phyloP scores from a whole-genome alignment of 2,797 vertebrate species.

The Phalanger gymnotis region DNA sequence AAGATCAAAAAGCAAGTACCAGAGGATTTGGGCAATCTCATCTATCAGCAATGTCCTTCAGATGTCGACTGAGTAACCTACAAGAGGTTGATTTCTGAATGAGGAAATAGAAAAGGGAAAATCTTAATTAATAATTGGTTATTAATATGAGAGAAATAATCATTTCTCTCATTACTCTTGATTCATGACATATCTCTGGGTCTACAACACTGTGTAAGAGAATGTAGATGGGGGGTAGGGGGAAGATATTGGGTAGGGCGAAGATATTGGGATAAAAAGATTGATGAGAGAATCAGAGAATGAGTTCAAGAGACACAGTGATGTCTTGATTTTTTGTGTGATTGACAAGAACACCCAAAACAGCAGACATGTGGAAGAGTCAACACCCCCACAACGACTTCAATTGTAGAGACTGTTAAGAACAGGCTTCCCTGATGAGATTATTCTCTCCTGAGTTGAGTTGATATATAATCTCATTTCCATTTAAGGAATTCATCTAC shows the following conservation, averaged over 20 bases:
- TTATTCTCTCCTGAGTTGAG: not conserved
- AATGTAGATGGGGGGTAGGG: not conserved
- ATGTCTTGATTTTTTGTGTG: not conserved
- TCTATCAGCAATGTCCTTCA: not conserved
- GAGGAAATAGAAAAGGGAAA: not conserved
- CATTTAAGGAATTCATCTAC: not conserved
- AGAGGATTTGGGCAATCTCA: not conserved
- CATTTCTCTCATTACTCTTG: not conserved
- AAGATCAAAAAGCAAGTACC: not conserved
- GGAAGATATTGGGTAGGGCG: not conserved
- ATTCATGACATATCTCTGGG: not conserved
- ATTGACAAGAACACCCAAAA: not conserved
- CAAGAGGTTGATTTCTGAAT: not conserved
- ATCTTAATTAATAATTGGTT: not conserved
- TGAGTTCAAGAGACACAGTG: not conserved
- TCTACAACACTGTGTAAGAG: not conserved
- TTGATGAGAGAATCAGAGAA: not conserved
- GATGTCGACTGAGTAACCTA: too few species aligned
- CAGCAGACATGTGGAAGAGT: not conserved
- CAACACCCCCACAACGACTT: not conserved
- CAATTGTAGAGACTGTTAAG: not conserved
- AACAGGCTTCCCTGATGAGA: not conserved
- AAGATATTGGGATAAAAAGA: not conserved
- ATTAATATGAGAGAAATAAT: not conserved
- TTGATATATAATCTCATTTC: not conserved